A percentile compares a stretch with the other conserved stretches of the same genome.
Conservation (phyloP, 2,797 vertebrate species). For the Taenioides sp. region DNA sequence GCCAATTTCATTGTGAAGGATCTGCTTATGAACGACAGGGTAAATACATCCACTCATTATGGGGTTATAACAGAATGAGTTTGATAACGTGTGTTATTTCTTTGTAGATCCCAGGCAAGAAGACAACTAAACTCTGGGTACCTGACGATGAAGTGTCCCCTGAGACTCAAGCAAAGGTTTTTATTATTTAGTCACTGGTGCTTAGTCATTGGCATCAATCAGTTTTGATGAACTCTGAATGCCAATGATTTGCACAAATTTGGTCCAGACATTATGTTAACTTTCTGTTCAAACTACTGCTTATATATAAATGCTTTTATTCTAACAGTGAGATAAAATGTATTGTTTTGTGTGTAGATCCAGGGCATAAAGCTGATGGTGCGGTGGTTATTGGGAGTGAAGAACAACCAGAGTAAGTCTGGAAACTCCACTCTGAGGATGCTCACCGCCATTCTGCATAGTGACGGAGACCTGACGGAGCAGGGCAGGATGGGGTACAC, state of each 20-base stretch:
- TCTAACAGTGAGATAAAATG: too few species aligned
- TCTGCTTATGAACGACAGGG: constrained; percentile 96
- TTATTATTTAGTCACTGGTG: constrained; percentile 26
- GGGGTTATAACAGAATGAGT: background rate
- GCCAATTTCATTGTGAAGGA: constrained; percentile 99
- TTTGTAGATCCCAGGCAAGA: constrained; percentile 91
- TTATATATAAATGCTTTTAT: too few species aligned
- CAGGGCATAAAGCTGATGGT: constrained; percentile 99
- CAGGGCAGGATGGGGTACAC: constrained; percentile 93
- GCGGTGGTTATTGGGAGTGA: constrained; percentile 96
- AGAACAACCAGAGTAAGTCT: constrained; percentile 97
- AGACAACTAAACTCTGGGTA: constrained; percentile 97
- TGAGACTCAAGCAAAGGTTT: constrained; percentile 95
- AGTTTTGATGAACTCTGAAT: too few species aligned
- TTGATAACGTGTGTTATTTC: constrained; percentile 4
- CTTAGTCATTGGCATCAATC: too few species aligned
- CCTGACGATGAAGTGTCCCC: constrained; percentile 95
- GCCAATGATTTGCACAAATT: too few species aligned
- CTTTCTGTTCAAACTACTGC: too few species aligned
- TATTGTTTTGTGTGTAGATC: constrained; percentile 73
- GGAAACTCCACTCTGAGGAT: constrained; percentile 95
- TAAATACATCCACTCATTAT: constrained; percentile 45
- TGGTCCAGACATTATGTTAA: too few species aligned
- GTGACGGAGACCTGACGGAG: constrained; percentile 95
- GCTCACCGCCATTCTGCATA: constrained; percentile 93